Evolutionary conservation across 2,888 invertebrate genomes (phyloP).

Genomic region (Agrotis ipsilon): DNA sequence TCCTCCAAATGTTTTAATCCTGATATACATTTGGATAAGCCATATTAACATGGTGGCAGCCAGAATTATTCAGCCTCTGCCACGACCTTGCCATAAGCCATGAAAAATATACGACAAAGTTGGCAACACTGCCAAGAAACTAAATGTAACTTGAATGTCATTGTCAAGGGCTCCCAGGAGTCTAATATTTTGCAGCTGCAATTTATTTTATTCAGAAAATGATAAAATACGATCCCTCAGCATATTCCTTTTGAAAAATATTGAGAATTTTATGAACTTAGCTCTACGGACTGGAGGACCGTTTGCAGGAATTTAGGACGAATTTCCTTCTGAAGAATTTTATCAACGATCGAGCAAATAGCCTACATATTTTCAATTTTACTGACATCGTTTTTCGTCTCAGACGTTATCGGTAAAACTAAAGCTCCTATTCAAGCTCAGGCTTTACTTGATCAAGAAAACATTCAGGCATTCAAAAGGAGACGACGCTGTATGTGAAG

Average conservation of each 20-base stretch:
- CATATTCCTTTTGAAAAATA: slow-evolving; percentile 2
- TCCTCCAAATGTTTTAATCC: slow-evolving; percentile 7
- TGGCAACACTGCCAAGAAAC: slow-evolving; percentile 63
- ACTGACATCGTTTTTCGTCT: background rate
- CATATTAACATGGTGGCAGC: slow-evolving; percentile 25
- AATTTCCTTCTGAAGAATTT: background rate
- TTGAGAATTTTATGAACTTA: background rate
- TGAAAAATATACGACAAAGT: slow-evolving; percentile 58
- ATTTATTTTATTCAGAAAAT: slow-evolving; percentile 5
- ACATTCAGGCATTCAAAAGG: background rate
- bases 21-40: slow-evolving; percentile 40
- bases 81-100: slow-evolving; percentile 55
- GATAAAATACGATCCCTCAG: background rate
- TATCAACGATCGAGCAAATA: background rate
- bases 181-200: slow-evolving; percentile 8
- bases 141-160: slow-evolving; percentile 61
- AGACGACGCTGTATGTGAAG: background rate
- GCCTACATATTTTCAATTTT: slow-evolving; percentile 4
- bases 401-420: too few relatives aligned
- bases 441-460: background rate
- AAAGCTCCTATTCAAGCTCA: background rate
- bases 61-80: slow-evolving; percentile 31
- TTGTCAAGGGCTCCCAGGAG: slow-evolving; percentile 57
- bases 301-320: background rate
- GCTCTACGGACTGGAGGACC: background rate